Base-by-base conservation (phyloP, 2,113 vertebrate species). In the Spea multiplicata region DNA sequence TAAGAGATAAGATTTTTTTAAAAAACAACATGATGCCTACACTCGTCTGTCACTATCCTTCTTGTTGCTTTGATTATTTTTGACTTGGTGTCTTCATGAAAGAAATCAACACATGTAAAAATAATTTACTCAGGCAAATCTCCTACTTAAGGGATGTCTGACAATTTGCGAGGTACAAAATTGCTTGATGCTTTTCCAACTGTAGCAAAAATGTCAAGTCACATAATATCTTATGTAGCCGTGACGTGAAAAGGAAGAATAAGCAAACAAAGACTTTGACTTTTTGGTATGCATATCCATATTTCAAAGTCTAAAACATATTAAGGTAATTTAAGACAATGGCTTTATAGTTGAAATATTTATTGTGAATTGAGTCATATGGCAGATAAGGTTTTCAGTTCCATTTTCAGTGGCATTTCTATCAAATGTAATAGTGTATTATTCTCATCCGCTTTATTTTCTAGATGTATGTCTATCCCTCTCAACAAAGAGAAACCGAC, bases 71-170 rank as follows among this genome's bases (percentile, higher is more conserved):
- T 7, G 10, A 66, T 66, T 66, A 75, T 44, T 44, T 75, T 3
- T 75, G 64, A 67, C 62, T 53, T 48, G 9, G 17, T 64, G 44
- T 74, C 64, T 17, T 66, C 62, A 66, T 52, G 44, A 46, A 65
- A 53, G 44, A 66, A 75, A 66, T 75, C 74, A 75, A 75, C 62
- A 75, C 74, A 75, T 67, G 64, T 53, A 66, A 75, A 53, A 66
- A 75, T 75, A 66, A 75, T 75, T 52, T 53, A 66, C 66, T 66
- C 64, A 66, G 74, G 64, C 74, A 75, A 53, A 48, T 50, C 47
- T 75, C 48, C 13, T 75, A 64, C 72, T 74, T 74, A 65, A 45
- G 73, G 73, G 73, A 74, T 61, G 59, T 16, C 59, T 74, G 73
- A 74, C 73, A 74, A 5, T 66, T 66, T 66, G 17, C 8, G 12